phyloP scores from a whole-genome alignment of 2,797 vertebrate genomes.

The Pangasius larnaudii region DNA sequence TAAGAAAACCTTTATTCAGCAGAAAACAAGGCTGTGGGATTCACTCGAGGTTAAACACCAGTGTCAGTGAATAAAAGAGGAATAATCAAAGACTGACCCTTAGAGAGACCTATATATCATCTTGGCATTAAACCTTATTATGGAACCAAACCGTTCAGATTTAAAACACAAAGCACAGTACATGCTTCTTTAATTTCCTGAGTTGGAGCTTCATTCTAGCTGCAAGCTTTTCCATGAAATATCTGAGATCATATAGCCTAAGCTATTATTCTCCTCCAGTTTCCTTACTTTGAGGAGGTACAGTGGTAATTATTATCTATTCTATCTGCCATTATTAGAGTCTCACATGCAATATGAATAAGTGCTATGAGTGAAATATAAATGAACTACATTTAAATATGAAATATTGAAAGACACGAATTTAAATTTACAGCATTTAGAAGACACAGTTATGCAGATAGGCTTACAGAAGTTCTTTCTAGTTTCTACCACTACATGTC shows the following conservation, averaged over 20 bases:
- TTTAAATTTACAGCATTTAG: not conserved
- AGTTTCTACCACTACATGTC: not conserved
- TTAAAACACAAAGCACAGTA: not conserved
- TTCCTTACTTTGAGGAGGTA: not conserved
- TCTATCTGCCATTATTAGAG: not conserved
- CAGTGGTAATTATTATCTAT: not conserved
- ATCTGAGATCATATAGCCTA: not conserved
- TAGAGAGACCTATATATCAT: not conserved
- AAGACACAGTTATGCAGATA: not conserved
- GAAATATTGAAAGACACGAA: not conserved
- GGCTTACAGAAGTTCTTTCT: not conserved
- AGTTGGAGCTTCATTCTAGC: not conserved
- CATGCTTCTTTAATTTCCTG: not conserved
- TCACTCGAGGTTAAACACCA: slow-evolving; percentile 32
- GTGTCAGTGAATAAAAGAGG: slow-evolving; percentile 7
- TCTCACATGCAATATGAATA: not conserved
- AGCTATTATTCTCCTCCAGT: not conserved
- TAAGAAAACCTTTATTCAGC: slow-evolving; percentile 7
- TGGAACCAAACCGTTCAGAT: not conserved
- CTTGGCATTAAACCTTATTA: not conserved
- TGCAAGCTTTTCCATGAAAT: not conserved
- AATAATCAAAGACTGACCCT: slow-evolving; percentile 17
- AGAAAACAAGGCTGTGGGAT: slow-evolving; percentile 34
- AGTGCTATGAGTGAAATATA: not conserved
- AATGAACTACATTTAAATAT: not conserved